Base-by-base conservation (phyloP, 2,797 vertebrate genomes). In the Liparis tanakae region DNA sequence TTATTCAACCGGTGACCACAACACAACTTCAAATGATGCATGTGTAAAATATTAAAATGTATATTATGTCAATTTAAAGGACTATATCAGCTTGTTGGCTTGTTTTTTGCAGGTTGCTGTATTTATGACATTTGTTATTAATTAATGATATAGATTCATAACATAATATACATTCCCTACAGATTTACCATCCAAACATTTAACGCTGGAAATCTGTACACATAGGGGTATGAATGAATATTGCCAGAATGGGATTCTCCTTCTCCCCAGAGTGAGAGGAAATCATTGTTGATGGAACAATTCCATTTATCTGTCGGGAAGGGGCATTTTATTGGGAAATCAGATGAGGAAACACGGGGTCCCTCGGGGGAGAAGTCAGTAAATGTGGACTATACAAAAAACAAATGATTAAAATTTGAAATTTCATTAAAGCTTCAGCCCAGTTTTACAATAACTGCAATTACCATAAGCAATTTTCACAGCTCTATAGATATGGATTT, bases 381-480 rank as follows among this genome's bases (percentile, higher is more conserved):
- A 74, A 79, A 74, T 83, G 76, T 79, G 70, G 83, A 80, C 83
- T 72, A 73, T 72, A 82, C 63, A 85, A 81, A 85, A 90, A 82
- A 88, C 81, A 86, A 90, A 86, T 85, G 67, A 90, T 91, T 86
- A 83, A 86, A 91, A 88, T 88, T 84, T 74, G 57, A 88, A 90
- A 90, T 92, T 88, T 87, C 81, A 92, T 91, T 90, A 88, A 89
- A 86, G 80, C 79, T 78, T 81, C 83, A 82, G 83, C 84, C 85
- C 78, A 88, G 78, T 91, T 88, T 88, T 89, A 85, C 86, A 92
- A 89, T 90, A 89, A 88, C 87, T 81, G 68, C 70, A 87, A 89
- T 91, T 90, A 91, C 78, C 89, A 89, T 90, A 90, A 89, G 86
- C 87, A 87, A 89, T 92, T 91, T 92, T 76, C 86, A 88, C 78